Evolutionary conservation across 2,888 invertebrate genomes (phyloP), one percentile per base, ranked within the genome.

Genomic region (Hofmannophila pseudospretella): DNA sequence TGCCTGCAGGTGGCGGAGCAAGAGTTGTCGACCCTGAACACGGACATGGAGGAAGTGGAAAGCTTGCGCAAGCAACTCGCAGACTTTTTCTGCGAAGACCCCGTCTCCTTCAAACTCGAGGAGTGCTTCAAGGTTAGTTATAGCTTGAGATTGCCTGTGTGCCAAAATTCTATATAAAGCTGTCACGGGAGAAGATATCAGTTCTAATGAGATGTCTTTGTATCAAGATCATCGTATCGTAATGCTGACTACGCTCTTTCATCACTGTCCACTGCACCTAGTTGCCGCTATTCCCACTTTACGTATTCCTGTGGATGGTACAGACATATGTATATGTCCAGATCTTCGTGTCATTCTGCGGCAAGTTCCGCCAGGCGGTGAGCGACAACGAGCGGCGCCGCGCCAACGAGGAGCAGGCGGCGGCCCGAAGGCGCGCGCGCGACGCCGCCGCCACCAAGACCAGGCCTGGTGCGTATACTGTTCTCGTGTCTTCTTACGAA

Each of bases 1-100:
- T n/a, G n/a, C 5, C n/a, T 28, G 4, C 56, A 93, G 92, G 91
- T 92, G 63, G 96, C 96, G 7, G 93, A 93, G 62, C 89, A 91
- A 53, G 95, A 95, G 72, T 92, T 96, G 34, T 81, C 90, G 7
- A 92, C 91, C 23, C 79, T 96, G 26, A 93, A 95, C 63, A 89
- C 91, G 36, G 94, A 93, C 51, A 92, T 97, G 90, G 91, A 92
- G 39, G 93, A 95, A 58, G 91, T 98, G 11, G 96, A 96, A 51
- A 88, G 89, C 10, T 90, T 96, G 41, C 90, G 96, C 19, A 90
- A 90, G 47, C 93, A 95, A 44, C 85, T 98, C 25, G 92, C 96
- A 0, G 94, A 95, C 34, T 98, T 97, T 82, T 97, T 98, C 81
- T 98, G 98, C 74, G 98, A 98, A 74, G 97, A 98, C 62, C 89